Conservation (phyloP, 2,797 vertebrate genomes). For the Pempheris klunzingeri region DNA sequence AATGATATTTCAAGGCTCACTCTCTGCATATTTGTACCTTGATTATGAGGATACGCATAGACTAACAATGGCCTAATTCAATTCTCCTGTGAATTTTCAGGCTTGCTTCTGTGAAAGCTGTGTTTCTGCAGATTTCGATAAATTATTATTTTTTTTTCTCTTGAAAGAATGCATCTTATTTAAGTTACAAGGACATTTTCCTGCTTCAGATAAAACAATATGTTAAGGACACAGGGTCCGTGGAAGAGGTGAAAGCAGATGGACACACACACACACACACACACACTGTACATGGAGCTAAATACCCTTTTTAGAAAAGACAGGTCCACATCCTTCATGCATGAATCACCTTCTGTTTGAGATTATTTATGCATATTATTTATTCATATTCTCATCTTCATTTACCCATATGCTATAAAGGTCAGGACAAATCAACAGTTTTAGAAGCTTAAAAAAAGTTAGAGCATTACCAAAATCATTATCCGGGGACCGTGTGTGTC, state of each 20-base stretch:
- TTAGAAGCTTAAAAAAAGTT: constrained; percentile 40
- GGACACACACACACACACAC: constrained; percentile 18
- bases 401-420: constrained; percentile 60
- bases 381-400: constrained; percentile 63
- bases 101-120: neutral
- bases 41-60: neutral
- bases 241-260: constrained; percentile 31
- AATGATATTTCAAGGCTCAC: neutral
- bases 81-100: neutral
- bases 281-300: constrained; percentile 33
- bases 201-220: neutral
- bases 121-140: neutral
- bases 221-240: constrained; percentile 17
- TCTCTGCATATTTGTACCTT: constrained; percentile 10
- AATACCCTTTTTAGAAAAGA: constrained; percentile 50
- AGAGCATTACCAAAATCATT: constrained; percentile 10
- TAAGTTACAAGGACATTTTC: neutral
- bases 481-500: neutral
- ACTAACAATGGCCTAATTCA: neutral
- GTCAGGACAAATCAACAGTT: constrained; percentile 47
- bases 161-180: neutral
- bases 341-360: constrained; percentile 66
- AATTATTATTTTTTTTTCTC: neutral
- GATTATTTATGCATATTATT: constrained; percentile 67
- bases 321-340: constrained; percentile 60